Evolutionary conservation across 1,140 invertebrate species (phyloP).

Genomic region (Halictus rubicundus): DNA sequence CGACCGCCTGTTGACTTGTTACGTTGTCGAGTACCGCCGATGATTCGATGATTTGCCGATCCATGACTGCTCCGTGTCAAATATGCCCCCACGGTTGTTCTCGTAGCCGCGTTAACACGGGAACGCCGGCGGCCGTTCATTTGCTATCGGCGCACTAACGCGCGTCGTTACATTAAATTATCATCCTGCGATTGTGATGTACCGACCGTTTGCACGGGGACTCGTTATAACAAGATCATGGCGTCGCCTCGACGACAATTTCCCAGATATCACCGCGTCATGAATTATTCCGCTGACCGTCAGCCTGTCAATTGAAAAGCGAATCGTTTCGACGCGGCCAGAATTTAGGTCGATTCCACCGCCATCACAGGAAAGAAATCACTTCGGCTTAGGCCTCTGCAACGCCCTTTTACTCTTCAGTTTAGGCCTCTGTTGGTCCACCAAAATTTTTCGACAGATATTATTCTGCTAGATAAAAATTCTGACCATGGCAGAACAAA

Average conservation of each 20-base stretch:
- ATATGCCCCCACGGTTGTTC: conserved; percentile 69
- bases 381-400: too few species aligned
- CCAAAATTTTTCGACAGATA: too few species aligned
- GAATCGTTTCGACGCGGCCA: conserved; percentile 23
- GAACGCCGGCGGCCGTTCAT: conserved; percentile 64
- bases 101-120: conserved; percentile 65
- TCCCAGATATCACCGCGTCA: conserved; percentile 38
- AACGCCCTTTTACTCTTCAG: too few species aligned
- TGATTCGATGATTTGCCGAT: conserved; percentile 79
- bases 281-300: conserved; percentile 31
- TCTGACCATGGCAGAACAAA: too few species aligned
- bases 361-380: neutral
- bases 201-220: conserved; percentile 60
- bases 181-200: conserved; percentile 65
- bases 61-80: conserved; percentile 75
- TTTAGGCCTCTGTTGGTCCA: too few species aligned
- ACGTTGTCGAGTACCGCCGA: conserved; percentile 77
- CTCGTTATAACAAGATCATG: conserved; percentile 68
- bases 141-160: conserved; percentile 67
- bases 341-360: conserved; percentile 13
- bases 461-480: too few species aligned
- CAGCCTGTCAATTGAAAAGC: conserved; percentile 29
- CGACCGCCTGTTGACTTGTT: conserved; percentile 78
- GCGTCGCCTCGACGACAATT: conserved; percentile 61
- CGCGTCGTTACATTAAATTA: conserved; percentile 69